Evolutionary conservation across 2,888 invertebrate species (phyloP), one percentile per base, ranked within the genome.

Genomic region (Polyommatus iphigenia): DNA sequence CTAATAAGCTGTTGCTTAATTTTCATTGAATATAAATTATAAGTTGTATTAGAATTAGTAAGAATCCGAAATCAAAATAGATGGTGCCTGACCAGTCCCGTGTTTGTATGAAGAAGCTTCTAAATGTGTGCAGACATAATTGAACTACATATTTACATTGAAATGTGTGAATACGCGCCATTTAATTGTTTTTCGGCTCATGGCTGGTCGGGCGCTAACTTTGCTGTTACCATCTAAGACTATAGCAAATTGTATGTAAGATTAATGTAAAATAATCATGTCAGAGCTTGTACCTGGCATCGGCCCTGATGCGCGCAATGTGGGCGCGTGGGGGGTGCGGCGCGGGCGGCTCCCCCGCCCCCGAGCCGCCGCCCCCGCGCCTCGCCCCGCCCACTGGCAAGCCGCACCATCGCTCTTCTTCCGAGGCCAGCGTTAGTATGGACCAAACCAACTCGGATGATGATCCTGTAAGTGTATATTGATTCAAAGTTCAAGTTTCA

Each of bases 221-320:
- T 50, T 15, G 6, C 41, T 1, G 41, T 10, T 41, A 10, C 41
- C 10, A 41, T 10, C 41, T 10, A 41, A 41, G 41, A 41, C 36
- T 41, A 10, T 41, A 41, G 8, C 10, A 41, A 41, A 41, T 41
- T 41, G 10, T 41, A 41, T 41, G 41, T 41, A 41, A 41, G 10
- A 10, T 41, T 10, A 41, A 10, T 71, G 32, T 71, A 59, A 50
- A 75, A 15, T 46, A 57, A 20, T 79, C 10, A 62, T 77, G 75
- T 0, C 94, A 98, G 96, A 99, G 98, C 83, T 94, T 99, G 81
- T 98, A 97, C 89, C 95, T 99, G 81, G 97, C 98, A 2, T 98
- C 98, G 4, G 98, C 98, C 1, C 91, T 99, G 80, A 97, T 97
- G 82, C 98, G 98, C 86, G 97, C 98, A 83, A 96, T 99, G 89